Conservation (phyloP, 2,888 invertebrate genomes). For the Morinoia aosen region DNA sequence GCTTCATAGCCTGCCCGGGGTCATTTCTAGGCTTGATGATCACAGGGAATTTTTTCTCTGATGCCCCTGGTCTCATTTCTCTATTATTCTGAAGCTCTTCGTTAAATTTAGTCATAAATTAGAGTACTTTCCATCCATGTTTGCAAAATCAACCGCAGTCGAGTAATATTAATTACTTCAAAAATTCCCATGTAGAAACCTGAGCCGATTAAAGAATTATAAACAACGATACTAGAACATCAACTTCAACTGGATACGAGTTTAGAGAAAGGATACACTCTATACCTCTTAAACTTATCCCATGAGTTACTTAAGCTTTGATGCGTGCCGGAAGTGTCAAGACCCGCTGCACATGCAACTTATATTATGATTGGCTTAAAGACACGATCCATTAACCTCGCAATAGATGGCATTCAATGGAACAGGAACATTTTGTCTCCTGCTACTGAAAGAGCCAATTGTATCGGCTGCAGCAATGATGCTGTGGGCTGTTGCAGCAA, state of each 20-base stretch:
- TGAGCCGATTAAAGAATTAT: too few species aligned
- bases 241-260: too few species aligned
- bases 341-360: background rate
- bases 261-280: too few species aligned
- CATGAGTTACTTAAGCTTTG: background rate
- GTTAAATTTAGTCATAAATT: background rate
- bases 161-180: too few species aligned
- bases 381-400: background rate
- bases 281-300: background rate
- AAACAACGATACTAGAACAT: too few species aligned
- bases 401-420: background rate
- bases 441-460: background rate
- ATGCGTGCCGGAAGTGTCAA: background rate
- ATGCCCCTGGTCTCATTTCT: background rate
- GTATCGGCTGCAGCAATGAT: background rate
- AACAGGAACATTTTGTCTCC: background rate
- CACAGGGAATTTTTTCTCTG: background rate
- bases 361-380: background rate
- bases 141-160: too few species aligned
- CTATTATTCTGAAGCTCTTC: background rate
- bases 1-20: background rate
- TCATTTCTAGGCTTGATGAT: background rate
- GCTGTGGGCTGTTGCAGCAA: background rate
- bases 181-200: too few species aligned
- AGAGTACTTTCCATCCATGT: background rate